phyloP scores from a whole-genome alignment of 2,113 vertebrate species.

The Gulo gulo region DNA sequence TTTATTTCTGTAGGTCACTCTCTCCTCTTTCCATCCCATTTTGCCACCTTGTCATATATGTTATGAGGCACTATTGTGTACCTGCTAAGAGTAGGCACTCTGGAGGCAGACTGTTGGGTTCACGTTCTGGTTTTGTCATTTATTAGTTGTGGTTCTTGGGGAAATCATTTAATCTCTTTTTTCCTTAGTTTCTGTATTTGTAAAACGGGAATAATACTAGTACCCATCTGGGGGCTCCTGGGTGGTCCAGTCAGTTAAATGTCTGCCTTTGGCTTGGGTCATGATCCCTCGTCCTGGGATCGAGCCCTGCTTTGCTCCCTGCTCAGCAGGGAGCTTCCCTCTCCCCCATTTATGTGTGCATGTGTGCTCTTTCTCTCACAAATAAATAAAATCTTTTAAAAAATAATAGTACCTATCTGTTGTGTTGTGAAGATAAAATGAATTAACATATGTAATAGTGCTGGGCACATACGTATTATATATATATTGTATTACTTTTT shows the following conservation, averaged over 20 bases:
- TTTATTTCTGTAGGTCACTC: neutral
- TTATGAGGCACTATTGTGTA: neutral
- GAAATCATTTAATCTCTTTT: neutral
- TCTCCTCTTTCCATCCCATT: neutral
- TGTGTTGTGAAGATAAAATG: neutral
- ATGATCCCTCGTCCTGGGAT: neutral
- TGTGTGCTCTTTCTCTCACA: neutral
- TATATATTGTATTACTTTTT: neutral
- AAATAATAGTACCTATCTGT: neutral
- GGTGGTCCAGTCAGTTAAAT: neutral
- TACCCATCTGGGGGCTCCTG: neutral
- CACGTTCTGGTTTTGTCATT: neutral
- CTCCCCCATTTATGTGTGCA: neutral
- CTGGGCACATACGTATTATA: neutral
- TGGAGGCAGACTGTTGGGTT: neutral
- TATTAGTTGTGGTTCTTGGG: neutral
- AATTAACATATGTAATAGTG: neutral
- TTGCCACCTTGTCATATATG: neutral
- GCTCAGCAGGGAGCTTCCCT: no score
- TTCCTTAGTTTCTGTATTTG: neutral
- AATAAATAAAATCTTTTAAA: neutral
- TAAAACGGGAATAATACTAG: neutral
- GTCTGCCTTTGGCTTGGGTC: neutral
- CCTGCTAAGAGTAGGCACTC: neutral
- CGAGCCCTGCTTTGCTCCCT: no score